Percentiles rank a stretch among this genome's conserved stretches.
These are phyloP conservation scores for Pheosia gnoma DNA, from an alignment of 2,888 invertebrate species.

Conservation along the genomic window DNA sequence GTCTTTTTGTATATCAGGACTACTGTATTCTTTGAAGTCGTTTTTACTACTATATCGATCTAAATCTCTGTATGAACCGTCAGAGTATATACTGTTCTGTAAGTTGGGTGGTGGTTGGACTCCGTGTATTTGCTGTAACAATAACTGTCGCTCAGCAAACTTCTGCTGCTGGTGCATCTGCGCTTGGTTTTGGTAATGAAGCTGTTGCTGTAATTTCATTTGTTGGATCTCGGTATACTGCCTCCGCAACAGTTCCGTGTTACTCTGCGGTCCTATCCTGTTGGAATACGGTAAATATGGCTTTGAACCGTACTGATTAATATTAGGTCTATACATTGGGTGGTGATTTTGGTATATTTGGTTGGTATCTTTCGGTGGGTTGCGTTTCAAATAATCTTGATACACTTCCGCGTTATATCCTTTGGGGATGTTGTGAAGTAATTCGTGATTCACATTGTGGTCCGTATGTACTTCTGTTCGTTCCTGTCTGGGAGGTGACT, in stretches of 20 bases:
- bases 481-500: slow-evolving; percentile 76
- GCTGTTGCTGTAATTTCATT: slow-evolving; percentile 86
- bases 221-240: slow-evolving; percentile 87
- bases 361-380: slow-evolving; percentile 83
- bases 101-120: slow-evolving; percentile 78
- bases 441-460: slow-evolving; percentile 75
- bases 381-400: slow-evolving; percentile 81
- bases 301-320: slow-evolving; percentile 76
- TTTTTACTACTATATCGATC: slow-evolving; percentile 77
- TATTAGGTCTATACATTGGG: slow-evolving; percentile 75
- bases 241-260: slow-evolving; percentile 84
- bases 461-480: slow-evolving; percentile 73
- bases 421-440: slow-evolving; percentile 74
- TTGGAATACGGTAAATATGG: slow-evolving; percentile 80
- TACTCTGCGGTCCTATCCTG: slow-evolving; percentile 82
- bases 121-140: slow-evolving; percentile 85
- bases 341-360: slow-evolving; percentile 84
- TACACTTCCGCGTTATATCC: slow-evolving; percentile 85
- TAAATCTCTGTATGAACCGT: slow-evolving; percentile 75
- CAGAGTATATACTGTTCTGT: slow-evolving; percentile 79
- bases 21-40: slow-evolving; percentile 72
- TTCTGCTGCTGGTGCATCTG: slow-evolving; percentile 86
- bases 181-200: slow-evolving; percentile 86
- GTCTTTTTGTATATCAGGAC: slow-evolving; percentile 71
- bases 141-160: slow-evolving; percentile 85